Percentiles rank a stretch among this genome's conserved stretches.
These are phyloP conservation scores for Drosophila testacea DNA, from an alignment of 2,888 invertebrate species.

Conservation along the genomic window DNA sequence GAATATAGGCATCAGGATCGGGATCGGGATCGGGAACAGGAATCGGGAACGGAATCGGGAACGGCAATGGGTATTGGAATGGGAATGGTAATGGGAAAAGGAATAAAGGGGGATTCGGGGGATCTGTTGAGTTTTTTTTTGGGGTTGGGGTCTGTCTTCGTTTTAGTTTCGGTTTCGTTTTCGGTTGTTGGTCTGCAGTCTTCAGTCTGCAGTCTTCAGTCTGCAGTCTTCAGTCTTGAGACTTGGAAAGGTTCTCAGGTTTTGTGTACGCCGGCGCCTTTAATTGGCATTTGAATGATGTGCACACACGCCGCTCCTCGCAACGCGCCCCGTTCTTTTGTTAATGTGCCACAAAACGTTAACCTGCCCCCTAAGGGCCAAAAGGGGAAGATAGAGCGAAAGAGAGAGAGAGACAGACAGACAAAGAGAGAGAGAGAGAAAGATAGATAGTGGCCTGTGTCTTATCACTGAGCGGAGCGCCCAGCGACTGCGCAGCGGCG, in stretches of 20 bases:
- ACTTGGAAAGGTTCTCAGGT: conserved; percentile 59
- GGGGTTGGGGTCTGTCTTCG: conserved; percentile 4
- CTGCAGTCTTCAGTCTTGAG: not conserved
- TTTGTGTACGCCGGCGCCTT: conserved; percentile 80
- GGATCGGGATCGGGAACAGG: not conserved
- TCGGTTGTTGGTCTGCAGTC: conserved; percentile 28
- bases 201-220: conserved; percentile 29
- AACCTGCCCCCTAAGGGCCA: conserved; percentile 12
- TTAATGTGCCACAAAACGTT: conserved; percentile 10
- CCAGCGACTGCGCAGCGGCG: conserved; percentile 54
- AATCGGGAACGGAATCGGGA: not conserved
- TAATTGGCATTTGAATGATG: conserved; percentile 83
- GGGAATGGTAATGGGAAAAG: too few species aligned
- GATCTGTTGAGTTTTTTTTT: not conserved
- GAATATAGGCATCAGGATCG: not conserved
- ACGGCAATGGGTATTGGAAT: not conserved
- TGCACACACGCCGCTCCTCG: conserved; percentile 69
- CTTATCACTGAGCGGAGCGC: conserved; percentile 57
- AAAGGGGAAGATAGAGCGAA: not conserved
- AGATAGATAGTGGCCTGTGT: not conserved
- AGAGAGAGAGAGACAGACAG: conserved; percentile 1
- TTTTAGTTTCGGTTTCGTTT: conserved; percentile 36
- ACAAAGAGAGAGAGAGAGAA: not conserved
- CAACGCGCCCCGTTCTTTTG: not conserved
- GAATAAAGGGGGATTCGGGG: not conserved